Conservation (phyloP, 2,888 invertebrate genomes). For the Cataglyphis cursor region DNA sequence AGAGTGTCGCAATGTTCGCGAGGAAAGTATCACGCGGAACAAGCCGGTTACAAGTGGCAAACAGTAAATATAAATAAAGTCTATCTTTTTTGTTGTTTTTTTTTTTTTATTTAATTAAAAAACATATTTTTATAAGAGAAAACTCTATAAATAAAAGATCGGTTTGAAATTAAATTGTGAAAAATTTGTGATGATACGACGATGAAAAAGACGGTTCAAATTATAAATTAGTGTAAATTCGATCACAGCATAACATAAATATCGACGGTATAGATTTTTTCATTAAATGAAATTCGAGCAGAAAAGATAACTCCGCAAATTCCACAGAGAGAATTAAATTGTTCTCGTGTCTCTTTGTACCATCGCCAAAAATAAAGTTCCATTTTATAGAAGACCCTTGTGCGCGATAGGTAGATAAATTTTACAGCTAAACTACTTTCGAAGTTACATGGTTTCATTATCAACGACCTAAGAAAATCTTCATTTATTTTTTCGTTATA, state of each 20-base stretch:
- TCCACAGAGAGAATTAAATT: conserved; percentile 70
- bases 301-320: conserved; percentile 62
- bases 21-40: conserved; percentile 29
- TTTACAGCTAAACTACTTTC: conserved; percentile 11
- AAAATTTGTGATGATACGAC: conserved; percentile 2
- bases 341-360: conserved; percentile 53
- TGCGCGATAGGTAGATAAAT: neutral
- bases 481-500: neutral
- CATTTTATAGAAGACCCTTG: conserved; percentile 53
- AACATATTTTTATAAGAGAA: neutral
- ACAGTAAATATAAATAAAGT: neutral
- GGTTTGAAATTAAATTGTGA: neutral
- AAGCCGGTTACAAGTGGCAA: conserved; percentile 18
- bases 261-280: conserved; percentile 44
- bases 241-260: conserved; percentile 72
- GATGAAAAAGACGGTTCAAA: conserved; percentile 18
- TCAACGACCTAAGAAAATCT: conserved; percentile 3
- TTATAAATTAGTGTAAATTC: conserved; percentile 65
- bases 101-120: neutral
- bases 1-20: conserved; percentile 20
- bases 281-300: conserved; percentile 46
- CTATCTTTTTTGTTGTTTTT: neutral
- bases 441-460: conserved; percentile 20
- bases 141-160: neutral
- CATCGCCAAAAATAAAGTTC: conserved; percentile 51